Percentiles rank a stretch among this genome's conserved stretches.
Conservation (phyloP, 2,113 vertebrate species). For the Tapirus terrestris region DNA sequence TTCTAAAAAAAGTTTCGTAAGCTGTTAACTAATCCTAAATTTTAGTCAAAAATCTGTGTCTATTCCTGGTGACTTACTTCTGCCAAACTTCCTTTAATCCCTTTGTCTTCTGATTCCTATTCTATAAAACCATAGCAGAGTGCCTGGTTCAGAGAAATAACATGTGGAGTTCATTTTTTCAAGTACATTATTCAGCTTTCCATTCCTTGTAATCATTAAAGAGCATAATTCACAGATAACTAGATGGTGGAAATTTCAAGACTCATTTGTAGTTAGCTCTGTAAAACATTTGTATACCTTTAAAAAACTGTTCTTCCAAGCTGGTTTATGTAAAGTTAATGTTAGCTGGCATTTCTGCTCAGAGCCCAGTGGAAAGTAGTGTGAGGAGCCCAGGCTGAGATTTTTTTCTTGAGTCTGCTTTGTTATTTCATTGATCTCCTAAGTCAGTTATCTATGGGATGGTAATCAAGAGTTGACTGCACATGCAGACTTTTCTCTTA, state of each 20-base stretch:
- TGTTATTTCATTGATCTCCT: neutral
- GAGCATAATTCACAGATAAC: neutral
- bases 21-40: constrained; percentile 24
- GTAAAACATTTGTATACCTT: constrained; percentile 24
- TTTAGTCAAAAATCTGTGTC: neutral
- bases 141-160: neutral
- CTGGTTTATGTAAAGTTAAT: neutral
- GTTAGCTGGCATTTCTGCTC: constrained; percentile 17
- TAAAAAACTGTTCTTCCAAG: neutral
- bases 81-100: constrained; percentile 12
- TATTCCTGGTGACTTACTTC: constrained; percentile 6
- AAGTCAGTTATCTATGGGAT: neutral
- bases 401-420: neutral
- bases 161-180: constrained; percentile 53
- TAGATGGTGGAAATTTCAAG: neutral
- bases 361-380: neutral
- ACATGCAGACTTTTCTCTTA: neutral
- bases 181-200: constrained; percentile 8
- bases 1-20: constrained; percentile 12
- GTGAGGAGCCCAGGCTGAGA: neutral
- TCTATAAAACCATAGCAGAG: constrained; percentile 26
- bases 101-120: constrained; percentile 51
- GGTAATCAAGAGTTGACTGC: neutral
- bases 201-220: neutral
- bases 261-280: neutral